Conservation (phyloP, 2,888 invertebrate species). For the Agriopis marginaria region DNA sequence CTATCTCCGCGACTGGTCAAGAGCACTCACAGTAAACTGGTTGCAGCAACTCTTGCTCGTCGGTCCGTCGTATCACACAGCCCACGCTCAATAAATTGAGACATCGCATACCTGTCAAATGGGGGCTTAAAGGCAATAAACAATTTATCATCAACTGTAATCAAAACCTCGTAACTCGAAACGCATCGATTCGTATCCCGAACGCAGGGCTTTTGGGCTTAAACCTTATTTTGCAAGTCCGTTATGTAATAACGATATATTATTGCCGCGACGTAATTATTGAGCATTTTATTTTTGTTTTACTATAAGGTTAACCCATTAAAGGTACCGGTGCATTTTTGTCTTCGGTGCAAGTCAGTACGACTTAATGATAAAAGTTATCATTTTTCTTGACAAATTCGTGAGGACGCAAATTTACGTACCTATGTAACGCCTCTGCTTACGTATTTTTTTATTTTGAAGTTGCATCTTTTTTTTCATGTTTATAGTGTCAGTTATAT, state of each 20-base stretch:
- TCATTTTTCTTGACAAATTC: slow-evolving; percentile 1
- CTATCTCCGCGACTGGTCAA: slow-evolving; percentile 29
- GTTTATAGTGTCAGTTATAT: neutral
- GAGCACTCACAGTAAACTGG: slow-evolving; percentile 42
- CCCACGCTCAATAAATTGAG: slow-evolving; percentile 57
- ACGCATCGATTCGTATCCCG: slow-evolving; percentile 51
- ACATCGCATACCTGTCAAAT: slow-evolving; percentile 53
- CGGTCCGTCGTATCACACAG: slow-evolving; percentile 37
- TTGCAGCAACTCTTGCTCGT: slow-evolving; percentile 32
- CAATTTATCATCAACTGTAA: slow-evolving; percentile 53
- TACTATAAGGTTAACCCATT: slow-evolving; percentile 52
- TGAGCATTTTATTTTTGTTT: slow-evolving; percentile 47
- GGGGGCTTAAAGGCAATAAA: slow-evolving; percentile 47
- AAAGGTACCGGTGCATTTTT: slow-evolving; percentile 46
- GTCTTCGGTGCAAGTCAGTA: slow-evolving; percentile 37
- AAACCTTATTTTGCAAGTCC: slow-evolving; percentile 49
- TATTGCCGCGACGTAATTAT: slow-evolving; percentile 47
- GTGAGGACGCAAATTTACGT: neutral
- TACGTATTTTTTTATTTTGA: neutral
- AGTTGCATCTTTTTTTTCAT: neutral
- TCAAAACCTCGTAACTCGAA: slow-evolving; percentile 48
- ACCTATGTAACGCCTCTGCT: neutral
- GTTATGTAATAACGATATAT: slow-evolving; percentile 58
- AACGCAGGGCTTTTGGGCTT: slow-evolving; percentile 43
- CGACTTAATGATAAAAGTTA: slow-evolving; percentile 13